These are phyloP conservation scores for Ophiodon elongatus DNA, from an alignment of 2,113 vertebrate genomes.

Conservation along the genomic window DNA sequence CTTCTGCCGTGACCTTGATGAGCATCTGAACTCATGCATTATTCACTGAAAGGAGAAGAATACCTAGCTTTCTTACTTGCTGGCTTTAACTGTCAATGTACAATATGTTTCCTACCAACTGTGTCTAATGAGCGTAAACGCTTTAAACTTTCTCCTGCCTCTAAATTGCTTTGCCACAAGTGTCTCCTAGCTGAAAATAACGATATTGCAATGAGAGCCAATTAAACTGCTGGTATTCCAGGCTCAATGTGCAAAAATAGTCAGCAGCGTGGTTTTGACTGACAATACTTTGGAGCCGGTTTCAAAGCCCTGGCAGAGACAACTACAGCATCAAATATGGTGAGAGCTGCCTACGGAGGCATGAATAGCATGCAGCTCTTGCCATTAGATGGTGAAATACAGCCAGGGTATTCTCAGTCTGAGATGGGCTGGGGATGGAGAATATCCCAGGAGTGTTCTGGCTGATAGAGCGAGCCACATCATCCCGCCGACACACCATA, in stretches of 20 bases:
- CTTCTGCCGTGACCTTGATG: constrained; percentile 72
- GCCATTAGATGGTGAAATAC: constrained; percentile 63
- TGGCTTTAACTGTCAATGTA: constrained; percentile 66
- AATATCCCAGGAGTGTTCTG: constrained; percentile 72
- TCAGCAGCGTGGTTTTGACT: constrained; percentile 57
- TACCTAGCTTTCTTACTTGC: constrained; percentile 67
- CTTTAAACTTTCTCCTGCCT: constrained; percentile 71
- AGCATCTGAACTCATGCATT: constrained; percentile 76
- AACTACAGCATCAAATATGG: constrained; percentile 62
- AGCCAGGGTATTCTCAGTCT: constrained; percentile 56
- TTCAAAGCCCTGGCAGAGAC: constrained; percentile 74
- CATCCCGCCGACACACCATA: constrained; percentile 66
- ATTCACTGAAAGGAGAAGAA: constrained; percentile 72
- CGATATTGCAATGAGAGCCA: constrained; percentile 59
- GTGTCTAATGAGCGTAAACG: constrained; percentile 74
- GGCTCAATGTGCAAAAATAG: constrained; percentile 69
- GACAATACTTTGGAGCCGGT: constrained; percentile 72
- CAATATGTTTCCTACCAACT: constrained; percentile 52
- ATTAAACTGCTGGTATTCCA: constrained; percentile 67
- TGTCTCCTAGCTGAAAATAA: constrained; percentile 73
- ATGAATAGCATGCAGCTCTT: constrained; percentile 56
- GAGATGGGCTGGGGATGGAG: constrained; percentile 61
- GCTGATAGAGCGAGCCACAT: constrained; percentile 59
- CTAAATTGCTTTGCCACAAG: constrained; percentile 61
- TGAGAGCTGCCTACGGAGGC: constrained; percentile 56